Evolutionary conservation across 2,797 vertebrate genomes (phyloP), one percentile per base, ranked within the genome.

Genomic region (Gambusia yucatana): DNA sequence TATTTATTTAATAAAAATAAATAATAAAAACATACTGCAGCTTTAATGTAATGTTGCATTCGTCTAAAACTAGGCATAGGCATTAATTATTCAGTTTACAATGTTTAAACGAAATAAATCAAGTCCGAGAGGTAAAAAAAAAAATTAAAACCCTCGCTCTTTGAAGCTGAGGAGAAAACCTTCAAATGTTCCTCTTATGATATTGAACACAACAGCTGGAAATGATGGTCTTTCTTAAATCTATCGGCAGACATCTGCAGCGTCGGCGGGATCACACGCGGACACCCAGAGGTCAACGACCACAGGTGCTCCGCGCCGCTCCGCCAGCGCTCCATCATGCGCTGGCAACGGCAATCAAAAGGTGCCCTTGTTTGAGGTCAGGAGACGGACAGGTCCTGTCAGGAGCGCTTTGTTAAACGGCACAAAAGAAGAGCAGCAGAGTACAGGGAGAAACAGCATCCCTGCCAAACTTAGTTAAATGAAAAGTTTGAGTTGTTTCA

Each of bases 141-240:
- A n/a, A 25, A n/a, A 25, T 9, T 7, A 55, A 41, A 70, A 55
- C 63, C 75, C 59, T 63, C 9, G 14, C 46, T 39, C 30, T 61
- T 77, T 77, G 20, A 46, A 76, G 30, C 73, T 6, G 57, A 72
- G 72, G 43, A 75, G 71, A 80, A 69, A 83, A 61, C 20, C 80
- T 82, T 81, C 76, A 80, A 82, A 85, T 75, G 67, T 82, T 89
- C 81, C 81, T 78, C 75, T 78, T 78, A 25, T 43, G 79, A 43
- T 30, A 44, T 6, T 63, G 79, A 80, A 78, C 17, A 48, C 55
- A 76, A 77, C 76, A 47, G 76, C 59, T 73, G 71, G 75, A 77
- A 75, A 82, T 85, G 44, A 70, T 44, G 39, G 67, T 5, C 41
- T 28, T 44, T 44, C 67, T 44, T 70, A 74, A 65, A 50, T 88